phyloP scores from a whole-genome alignment of 64 coral and sea anemone species.

The Montipora foliosa region DNA sequence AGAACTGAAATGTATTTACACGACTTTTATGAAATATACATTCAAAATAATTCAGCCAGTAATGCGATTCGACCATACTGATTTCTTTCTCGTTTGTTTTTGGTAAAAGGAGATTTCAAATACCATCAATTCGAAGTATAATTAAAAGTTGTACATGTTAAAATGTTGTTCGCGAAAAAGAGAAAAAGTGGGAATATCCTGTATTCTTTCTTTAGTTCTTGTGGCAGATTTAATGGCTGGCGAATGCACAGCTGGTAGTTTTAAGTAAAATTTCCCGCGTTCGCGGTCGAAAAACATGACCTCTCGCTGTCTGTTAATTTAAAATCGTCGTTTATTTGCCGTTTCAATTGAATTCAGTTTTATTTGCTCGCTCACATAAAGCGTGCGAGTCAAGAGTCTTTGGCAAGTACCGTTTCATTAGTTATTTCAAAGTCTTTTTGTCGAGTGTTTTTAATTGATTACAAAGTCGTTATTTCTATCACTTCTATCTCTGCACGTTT shows the following conservation, averaged over 20 bases:
- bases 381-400: neutral
- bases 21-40: neutral
- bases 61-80: neutral
- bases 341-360: constrained; percentile 36
- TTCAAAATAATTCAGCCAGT: neutral
- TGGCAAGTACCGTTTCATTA: neutral
- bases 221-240: neutral
- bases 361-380: constrained; percentile 6
- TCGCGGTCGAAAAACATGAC: neutral
- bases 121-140: neutral
- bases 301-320: constrained; percentile 34
- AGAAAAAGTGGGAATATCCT: neutral
- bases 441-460: constrained; percentile 36
- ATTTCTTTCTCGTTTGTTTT: neutral
- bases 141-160: neutral
- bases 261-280: constrained; percentile 34
- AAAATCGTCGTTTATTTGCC: constrained; percentile 15
- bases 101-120: neutral
- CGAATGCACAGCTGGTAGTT: constrained; percentile 21
- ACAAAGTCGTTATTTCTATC: constrained; percentile 20
- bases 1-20: neutral
- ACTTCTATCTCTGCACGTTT: constrained; percentile 2
- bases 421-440: neutral
- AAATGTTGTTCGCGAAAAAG: neutral
- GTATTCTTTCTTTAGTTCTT: neutral